A percentile compares a stretch with the other conserved stretches of the same genome.
Evolutionary conservation across 2,113 vertebrate genomes (phyloP).

Genomic region (Donacobius atricapilla): DNA sequence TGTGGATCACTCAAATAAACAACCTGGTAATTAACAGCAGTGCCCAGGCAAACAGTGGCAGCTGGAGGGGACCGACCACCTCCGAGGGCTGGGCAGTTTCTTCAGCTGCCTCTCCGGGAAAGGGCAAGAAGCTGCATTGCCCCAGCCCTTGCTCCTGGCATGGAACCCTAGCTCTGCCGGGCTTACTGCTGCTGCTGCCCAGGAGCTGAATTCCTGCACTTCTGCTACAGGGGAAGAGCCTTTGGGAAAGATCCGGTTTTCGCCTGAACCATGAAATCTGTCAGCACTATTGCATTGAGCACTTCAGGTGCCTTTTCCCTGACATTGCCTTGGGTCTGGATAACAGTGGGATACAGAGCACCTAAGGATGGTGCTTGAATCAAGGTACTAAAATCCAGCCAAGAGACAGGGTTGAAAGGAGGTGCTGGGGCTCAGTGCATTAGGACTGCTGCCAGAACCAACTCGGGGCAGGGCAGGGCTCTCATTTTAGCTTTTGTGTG

Average conservation of each 20-base stretch:
- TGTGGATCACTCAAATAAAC: not conserved
- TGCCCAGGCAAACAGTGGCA: not conserved
- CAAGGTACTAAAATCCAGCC: not conserved
- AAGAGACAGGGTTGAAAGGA: not conserved
- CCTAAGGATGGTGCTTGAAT: not conserved
- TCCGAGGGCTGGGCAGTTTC: not conserved
- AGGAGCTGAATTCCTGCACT: not conserved
- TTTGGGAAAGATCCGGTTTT: not conserved
- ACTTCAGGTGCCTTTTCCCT: not conserved
- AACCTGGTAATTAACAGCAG: not conserved
- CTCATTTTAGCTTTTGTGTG: not conserved
- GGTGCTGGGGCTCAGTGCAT: not conserved
- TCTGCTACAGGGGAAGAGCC: not conserved
- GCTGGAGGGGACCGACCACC: not conserved
- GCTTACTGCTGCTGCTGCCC: not conserved
- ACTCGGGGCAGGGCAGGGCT: not conserved
- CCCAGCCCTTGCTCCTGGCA: not conserved
- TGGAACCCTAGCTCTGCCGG: accelerated
- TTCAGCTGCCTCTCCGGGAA: not conserved
- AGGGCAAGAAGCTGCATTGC: not conserved
- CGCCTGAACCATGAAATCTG: not conserved
- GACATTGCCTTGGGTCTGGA: not conserved
- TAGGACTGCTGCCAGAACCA: not conserved
- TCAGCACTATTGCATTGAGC: not conserved
- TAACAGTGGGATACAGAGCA: not conserved